A percentile compares a stretch with the other conserved stretches of the same genome.
phyloP scores from a whole-genome alignment of 1,140 invertebrate genomes.

The Solenopsis fugax region DNA sequence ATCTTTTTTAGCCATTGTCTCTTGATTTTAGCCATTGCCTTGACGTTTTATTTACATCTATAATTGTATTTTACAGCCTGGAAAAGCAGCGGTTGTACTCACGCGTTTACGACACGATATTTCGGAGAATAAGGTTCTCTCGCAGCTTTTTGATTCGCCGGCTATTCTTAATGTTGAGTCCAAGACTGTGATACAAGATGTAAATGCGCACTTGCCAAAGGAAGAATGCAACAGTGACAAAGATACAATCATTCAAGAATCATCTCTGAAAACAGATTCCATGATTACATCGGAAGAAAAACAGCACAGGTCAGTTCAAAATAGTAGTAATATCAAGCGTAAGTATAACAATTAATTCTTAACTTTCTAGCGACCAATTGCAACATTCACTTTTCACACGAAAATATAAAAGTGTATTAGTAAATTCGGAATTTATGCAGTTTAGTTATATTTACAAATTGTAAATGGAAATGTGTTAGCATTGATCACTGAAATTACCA shows the following conservation, averaged over 20 bases:
- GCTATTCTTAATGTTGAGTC: constrained; percentile 67
- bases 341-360: no score
- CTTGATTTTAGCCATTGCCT: background rate
- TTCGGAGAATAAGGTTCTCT: constrained; percentile 75
- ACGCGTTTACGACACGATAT: constrained; percentile 77
- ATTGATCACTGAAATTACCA: no score
- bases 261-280: constrained; percentile 64
- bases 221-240: constrained; percentile 76
- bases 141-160: constrained; percentile 78
- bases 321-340: constrained; percentile 40
- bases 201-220: constrained; percentile 69
- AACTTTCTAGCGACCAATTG: no score
- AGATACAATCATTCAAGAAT: constrained; percentile 65
- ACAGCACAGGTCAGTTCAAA: constrained; percentile 66
- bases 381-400: no score
- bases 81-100: constrained; percentile 74
- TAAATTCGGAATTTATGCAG: no score
- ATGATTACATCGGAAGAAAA: constrained; percentile 66
- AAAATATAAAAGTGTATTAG: no score
- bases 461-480: no score
- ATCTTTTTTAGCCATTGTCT: background rate
- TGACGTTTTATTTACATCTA: background rate
- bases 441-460: no score
- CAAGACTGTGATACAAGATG: constrained; percentile 77
- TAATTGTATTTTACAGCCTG: constrained; percentile 73